Base-by-base conservation (phyloP, 1,140 invertebrate genomes). In the Bombus sibiricus region DNA sequence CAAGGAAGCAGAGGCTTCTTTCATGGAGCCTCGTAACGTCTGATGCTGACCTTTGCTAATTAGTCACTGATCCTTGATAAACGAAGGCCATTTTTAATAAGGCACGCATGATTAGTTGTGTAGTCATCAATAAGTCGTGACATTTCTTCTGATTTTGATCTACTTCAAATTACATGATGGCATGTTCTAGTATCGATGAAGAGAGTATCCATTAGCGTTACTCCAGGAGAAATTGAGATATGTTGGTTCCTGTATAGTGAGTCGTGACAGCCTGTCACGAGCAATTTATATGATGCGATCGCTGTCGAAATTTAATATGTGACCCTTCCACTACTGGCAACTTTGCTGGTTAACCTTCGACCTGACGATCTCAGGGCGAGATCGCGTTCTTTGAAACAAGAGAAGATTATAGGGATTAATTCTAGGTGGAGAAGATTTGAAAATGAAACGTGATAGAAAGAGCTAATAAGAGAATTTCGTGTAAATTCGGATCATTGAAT, bases 291-390 rank as follows among this genome's bases (percentile, higher is more conserved):
- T 34, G 41, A 80, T 47, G 43, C 25, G 34, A 69, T 47, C 43
- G 66, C 78, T 47, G 43, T 53, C 34, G 34, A 66, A n/a, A 71
- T 79, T 66, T 64, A 34, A 39, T n/a, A 59, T 62, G 72, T 74
- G 72, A 32, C 8, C 41, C 25, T 34, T 37, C 12, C 39, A 28
- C 4, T 28, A 28, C 10, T 34, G 13, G 47, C 28, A n/a, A 72
- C 69, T 41, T 41, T n/a, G 39, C 5, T 28, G 37, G 22, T 72
- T 72, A 72, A 72, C 69, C 69, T 72, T 72, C 37, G 22, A 72
- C 69, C 39, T 12, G 1, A 28, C 25, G 12, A 39, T 72, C 69
- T 72, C 39, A 25, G 9, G 13, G 28, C 59, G 25, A 41, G 69
- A 72, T 72, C 69, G 37, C 4, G 25, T 39, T 41, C 39, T 8